Evolutionary conservation across 2,113 vertebrate genomes (phyloP), one percentile per base, ranked within the genome.

Genomic region (Pelecanus crispus): DNA sequence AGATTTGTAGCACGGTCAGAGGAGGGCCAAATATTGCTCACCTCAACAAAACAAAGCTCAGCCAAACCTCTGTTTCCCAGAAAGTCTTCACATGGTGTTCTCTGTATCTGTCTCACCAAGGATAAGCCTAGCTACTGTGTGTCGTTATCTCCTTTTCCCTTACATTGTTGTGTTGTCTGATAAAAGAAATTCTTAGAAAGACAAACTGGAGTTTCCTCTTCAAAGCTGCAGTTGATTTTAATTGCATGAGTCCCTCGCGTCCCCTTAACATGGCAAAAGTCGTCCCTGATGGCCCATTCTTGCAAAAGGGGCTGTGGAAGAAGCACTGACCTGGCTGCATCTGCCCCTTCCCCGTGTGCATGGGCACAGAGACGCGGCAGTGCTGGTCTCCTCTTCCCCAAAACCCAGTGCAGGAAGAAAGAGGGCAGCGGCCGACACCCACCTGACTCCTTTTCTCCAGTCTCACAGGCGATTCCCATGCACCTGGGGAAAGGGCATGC

Each of bases 1-100:
- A 38, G 40, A 16, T 15, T 7, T 36, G 34, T 6, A 7, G 14
- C 1, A 9, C 0, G 1, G 38, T 18, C 53, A 70, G 40, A 52
- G 55, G 5, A 38, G 32, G 36, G 42, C 3, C 71, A 72, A 34
- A 9, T 17, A 50, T 19, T 11, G 13, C 19, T 47, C 32, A 73
- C 13, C 71, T 38, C 49, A 36, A 22, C 59, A 13, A 55, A 53
- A n/a, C 17, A n/a, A 67, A 44, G 21, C 20, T 50, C 53, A 31
- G 14, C 7, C 53, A 55, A 49, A 38, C 25, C 40, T 73, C 52
- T 72, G n/a, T 18, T 77, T 40, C 65, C 47, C 65, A 44, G 31
- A 18, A 52, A 25, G 28, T 9, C 10, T 29, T 47, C 17, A 53
- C 34, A 2, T 16, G 11, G 2, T 8, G 12, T 12, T 73, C 53